These are phyloP conservation scores for Baronia brevicornis DNA, from an alignment of 2,888 invertebrate species.

Conservation along the genomic window DNA sequence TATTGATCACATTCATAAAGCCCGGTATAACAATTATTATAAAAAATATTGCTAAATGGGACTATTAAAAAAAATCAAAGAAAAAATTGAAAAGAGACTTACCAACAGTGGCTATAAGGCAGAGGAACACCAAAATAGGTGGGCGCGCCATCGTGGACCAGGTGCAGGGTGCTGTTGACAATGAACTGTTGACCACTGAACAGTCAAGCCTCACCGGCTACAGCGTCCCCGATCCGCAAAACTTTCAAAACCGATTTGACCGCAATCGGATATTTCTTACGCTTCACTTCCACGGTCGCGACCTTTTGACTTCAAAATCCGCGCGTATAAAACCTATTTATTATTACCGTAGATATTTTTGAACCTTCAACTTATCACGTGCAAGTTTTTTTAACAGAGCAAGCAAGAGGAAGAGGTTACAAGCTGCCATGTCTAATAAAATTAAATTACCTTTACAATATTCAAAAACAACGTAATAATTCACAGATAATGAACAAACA, in stretches of 20 bases:
- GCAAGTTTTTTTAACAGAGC: too few species aligned
- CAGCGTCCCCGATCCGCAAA: constrained; percentile 31
- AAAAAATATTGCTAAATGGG: neutral
- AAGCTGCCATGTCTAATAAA: too few species aligned
- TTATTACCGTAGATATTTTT: too few species aligned
- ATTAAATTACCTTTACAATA: too few species aligned
- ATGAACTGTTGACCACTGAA: constrained; percentile 22
- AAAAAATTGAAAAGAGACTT: constrained; percentile 19
- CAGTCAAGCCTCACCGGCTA: constrained; percentile 22
- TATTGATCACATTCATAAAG: too few species aligned
- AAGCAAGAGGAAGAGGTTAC: too few species aligned
- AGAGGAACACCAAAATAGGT: constrained; percentile 25
- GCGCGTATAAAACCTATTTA: too few species aligned
- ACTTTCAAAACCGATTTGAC: constrained; percentile 37
- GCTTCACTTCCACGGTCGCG: constrained; percentile 46
- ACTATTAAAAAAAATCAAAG: neutral
- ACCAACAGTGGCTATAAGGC: constrained; percentile 28
- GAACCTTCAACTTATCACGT: too few species aligned
- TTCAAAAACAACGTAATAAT: too few species aligned
- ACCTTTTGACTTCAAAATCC: constrained; percentile 33
- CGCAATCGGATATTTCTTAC: constrained; percentile 55
- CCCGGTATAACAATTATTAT: too few species aligned
- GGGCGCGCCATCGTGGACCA: constrained; percentile 25
- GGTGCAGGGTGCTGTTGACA: constrained; percentile 18
- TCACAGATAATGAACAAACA: too few species aligned